These are phyloP conservation scores for Valencia hispanica DNA, from an alignment of 2,797 vertebrate genomes.

Conservation along the genomic window DNA sequence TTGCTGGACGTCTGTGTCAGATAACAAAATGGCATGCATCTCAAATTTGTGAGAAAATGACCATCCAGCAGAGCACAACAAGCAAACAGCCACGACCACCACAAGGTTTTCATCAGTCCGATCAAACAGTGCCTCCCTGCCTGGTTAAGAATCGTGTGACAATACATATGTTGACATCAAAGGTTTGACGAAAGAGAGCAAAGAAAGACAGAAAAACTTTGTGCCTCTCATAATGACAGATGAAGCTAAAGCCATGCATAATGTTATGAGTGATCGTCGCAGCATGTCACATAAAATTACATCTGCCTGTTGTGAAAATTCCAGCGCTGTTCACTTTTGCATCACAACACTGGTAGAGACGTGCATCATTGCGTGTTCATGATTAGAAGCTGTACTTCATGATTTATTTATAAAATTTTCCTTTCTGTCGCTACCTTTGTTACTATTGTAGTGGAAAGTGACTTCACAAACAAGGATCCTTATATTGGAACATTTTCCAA, in stretches of 20 bases:
- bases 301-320: slow-evolving; percentile 40
- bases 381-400: slow-evolving; percentile 10
- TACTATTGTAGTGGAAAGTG: background rate
- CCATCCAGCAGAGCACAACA: slow-evolving; percentile 72
- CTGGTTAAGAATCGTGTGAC: slow-evolving; percentile 20
- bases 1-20: slow-evolving; percentile 56
- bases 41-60: slow-evolving; percentile 76
- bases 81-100: slow-evolving; percentile 57
- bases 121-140: slow-evolving; percentile 64
- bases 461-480: background rate
- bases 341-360: background rate
- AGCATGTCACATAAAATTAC: slow-evolving; percentile 66
- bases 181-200: slow-evolving; percentile 44
- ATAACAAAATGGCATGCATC: slow-evolving; percentile 79
- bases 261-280: slow-evolving; percentile 70
- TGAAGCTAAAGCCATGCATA: slow-evolving; percentile 50
- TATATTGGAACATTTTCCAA: background rate
- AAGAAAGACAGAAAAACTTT: slow-evolving; percentile 14
- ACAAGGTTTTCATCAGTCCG: slow-evolving; percentile 51
- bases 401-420: background rate
- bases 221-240: slow-evolving; percentile 49
- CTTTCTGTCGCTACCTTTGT: background rate
- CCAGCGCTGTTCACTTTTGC: background rate
- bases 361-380: background rate
- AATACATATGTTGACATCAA: slow-evolving; percentile 48